phyloP scores from a whole-genome alignment of 2,113 vertebrate genomes.

The Xyliphius kryptos region DNA sequence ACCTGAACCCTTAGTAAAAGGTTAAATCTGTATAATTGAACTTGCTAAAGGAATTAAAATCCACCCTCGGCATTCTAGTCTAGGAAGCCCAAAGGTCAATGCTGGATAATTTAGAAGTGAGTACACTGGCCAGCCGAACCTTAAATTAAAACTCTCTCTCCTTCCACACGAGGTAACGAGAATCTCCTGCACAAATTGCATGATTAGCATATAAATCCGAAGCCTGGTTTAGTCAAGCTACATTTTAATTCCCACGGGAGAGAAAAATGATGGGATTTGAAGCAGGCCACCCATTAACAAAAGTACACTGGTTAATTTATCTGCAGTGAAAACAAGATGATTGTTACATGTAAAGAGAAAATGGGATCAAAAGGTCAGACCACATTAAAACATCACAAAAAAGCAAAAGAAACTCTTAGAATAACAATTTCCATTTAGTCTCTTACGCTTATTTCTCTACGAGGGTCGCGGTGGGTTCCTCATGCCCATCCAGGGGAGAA shows the following conservation, averaged over 20 bases:
- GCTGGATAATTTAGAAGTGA: conserved; percentile 20
- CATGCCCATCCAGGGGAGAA: no score
- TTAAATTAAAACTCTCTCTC: conserved; percentile 12
- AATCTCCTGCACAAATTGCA: conserved; percentile 4
- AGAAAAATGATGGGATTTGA: conserved; percentile 18
- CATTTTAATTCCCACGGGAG: conserved; percentile 1
- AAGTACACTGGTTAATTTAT: conserved; percentile 24
- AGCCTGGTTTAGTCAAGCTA: background rate
- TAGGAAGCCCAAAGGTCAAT: conserved; percentile 23
- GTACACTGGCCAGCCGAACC: conserved; percentile 22
- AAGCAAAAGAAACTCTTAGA: background rate
- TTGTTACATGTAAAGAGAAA: background rate
- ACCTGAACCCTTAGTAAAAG: conserved; percentile 1
- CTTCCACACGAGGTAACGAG: background rate
- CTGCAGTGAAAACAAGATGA: background rate
- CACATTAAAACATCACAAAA: background rate
- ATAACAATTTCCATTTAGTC: no score
- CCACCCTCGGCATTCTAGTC: background rate
- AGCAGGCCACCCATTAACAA: conserved; percentile 23
- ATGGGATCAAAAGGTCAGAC: background rate
- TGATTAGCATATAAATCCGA: conserved; percentile 29
- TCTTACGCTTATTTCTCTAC: no score
- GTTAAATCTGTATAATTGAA: conserved; percentile 23
- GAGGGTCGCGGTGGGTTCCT: no score
- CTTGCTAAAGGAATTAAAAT: conserved; percentile 7